Conservation (phyloP, 2,888 invertebrate genomes). For the Parapristionchus giblindavisi region DNA sequence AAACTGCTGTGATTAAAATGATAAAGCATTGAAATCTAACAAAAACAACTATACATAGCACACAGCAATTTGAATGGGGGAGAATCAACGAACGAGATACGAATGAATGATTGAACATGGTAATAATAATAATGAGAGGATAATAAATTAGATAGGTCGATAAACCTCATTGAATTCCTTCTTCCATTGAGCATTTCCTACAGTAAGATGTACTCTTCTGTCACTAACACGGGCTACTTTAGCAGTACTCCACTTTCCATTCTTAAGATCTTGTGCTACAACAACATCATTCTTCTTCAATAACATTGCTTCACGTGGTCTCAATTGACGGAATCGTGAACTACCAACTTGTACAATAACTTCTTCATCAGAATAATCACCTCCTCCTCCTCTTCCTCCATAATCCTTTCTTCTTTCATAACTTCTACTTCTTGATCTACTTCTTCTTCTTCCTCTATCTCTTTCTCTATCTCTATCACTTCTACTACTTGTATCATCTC, state of each 20-base stretch:
- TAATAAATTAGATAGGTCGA: not conserved
- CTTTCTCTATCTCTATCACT: not conserved
- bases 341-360: conserved; percentile 36
- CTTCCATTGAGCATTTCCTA: conserved; percentile 35
- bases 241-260: conserved; percentile 34
- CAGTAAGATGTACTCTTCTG: conserved; percentile 9
- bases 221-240: conserved; percentile 26
- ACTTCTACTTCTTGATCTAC: conserved; percentile 18
- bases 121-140: too few species aligned
- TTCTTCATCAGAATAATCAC: conserved; percentile 1
- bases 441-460: not conserved
- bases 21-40: not conserved
- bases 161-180: conserved; percentile 36
- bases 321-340: conserved; percentile 30
- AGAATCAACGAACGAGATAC: too few species aligned
- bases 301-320: conserved; percentile 1
- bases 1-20: not conserved
- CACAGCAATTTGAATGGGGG: not conserved
- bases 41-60: not conserved
- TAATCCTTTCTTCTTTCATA: conserved; percentile 12
- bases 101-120: too few species aligned
- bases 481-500: conserved; percentile 13
- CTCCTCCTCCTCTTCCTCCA: not conserved
- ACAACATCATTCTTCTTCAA: conserved; percentile 28
- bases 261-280: conserved; percentile 36